These are phyloP conservation scores for Calyptomena viridis DNA, from an alignment of 2,113 vertebrate genomes.

Conservation along the genomic window DNA sequence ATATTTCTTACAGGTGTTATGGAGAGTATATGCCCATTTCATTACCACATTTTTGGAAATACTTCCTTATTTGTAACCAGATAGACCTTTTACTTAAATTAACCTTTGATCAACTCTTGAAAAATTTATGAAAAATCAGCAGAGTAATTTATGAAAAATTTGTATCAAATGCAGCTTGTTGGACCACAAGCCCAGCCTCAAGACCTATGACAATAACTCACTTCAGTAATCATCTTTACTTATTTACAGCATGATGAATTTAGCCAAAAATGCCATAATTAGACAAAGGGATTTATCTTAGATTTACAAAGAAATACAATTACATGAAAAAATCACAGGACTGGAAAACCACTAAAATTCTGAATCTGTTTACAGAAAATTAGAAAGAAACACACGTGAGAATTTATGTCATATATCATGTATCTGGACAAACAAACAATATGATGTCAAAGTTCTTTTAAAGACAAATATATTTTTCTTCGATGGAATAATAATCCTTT, in stretches of 20 bases:
- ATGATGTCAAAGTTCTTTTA: not conserved
- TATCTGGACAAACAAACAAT: not conserved
- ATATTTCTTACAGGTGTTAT: not conserved
- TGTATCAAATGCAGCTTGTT: too few species aligned
- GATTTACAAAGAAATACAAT: not conserved
- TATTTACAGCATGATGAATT: not conserved
- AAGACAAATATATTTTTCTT: not conserved
- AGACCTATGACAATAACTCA: not conserved
- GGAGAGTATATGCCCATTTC: not conserved
- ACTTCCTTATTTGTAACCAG: not conserved
- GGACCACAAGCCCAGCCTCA: not conserved
- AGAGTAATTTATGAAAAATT: too few species aligned
- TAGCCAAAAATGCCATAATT: not conserved
- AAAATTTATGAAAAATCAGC: not conserved
- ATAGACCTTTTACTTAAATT: not conserved
- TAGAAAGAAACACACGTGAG: not conserved
- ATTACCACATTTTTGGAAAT: not conserved
- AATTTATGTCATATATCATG: not conserved
- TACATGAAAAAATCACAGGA: not conserved
- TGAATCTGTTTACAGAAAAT: not conserved
- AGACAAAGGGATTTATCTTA: not conserved
- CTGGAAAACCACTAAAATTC: not conserved
- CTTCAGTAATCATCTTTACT: not conserved
- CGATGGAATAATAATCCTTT: not conserved
- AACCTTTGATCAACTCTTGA: not conserved